These are phyloP conservation scores for Casuarius casuarius DNA, from an alignment of 2,113 vertebrate genomes.

Conservation along the genomic window DNA sequence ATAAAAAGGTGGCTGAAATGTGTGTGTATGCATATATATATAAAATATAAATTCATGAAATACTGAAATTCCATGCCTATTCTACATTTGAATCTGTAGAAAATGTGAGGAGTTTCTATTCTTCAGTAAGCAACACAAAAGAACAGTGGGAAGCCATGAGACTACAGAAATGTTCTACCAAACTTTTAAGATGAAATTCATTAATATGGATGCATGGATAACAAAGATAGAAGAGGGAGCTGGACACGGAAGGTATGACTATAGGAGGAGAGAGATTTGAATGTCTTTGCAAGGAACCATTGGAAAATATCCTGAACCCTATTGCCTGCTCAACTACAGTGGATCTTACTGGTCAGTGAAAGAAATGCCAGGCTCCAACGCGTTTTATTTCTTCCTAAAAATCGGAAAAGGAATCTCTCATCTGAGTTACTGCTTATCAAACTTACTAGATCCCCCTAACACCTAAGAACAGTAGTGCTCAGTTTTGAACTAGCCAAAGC, in stretches of 20 bases:
- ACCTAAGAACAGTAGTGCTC: not conserved
- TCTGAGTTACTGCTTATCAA: not conserved
- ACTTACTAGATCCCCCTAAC: not conserved
- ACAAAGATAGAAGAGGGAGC: not conserved
- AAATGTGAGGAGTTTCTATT: not conserved
- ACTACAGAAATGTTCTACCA: not conserved
- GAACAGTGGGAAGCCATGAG: fast-evolving
- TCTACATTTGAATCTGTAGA: not conserved
- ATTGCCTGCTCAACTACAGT: not conserved
- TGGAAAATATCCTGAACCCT: not conserved
- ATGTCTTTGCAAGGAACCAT: not conserved
- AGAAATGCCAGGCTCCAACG: not conserved
- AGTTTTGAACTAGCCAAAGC: not conserved
- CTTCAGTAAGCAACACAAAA: not conserved
- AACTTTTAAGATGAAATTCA: not conserved
- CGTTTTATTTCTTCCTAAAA: not conserved
- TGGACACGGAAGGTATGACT: not conserved
- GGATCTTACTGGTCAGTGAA: not conserved
- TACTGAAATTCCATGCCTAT: not conserved
- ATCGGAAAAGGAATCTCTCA: not conserved
- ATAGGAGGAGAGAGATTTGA: not conserved
- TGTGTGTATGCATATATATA: fast-evolving
- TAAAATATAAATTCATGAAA: not conserved
- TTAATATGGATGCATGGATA: not conserved
- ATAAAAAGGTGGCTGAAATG: not conserved